These are phyloP conservation scores for Stenodema calcarata DNA, from an alignment of 2,888 invertebrate species.

Conservation along the genomic window DNA sequence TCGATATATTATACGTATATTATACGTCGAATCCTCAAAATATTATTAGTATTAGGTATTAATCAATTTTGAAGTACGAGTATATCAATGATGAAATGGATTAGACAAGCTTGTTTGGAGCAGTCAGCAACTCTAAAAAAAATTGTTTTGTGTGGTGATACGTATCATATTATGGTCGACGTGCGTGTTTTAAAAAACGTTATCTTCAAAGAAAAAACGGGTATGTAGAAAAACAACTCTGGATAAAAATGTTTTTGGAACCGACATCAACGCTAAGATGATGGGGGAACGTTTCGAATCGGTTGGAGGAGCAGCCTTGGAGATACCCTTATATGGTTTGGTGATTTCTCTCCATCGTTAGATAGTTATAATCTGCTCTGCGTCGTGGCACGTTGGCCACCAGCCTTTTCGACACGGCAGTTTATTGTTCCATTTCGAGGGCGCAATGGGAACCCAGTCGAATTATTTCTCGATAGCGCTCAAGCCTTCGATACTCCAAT, in stretches of 20 bases:
- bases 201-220: background rate
- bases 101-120: background rate
- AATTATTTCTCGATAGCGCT: background rate
- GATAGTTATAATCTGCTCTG: background rate
- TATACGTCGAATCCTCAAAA: too few species aligned
- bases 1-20: too few species aligned
- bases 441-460: background rate
- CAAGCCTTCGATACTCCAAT: background rate
- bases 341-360: slow-evolving; percentile 6
- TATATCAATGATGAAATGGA: too few species aligned
- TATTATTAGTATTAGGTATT: too few species aligned
- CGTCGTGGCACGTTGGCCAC: background rate
- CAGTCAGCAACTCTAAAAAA: background rate
- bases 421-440: slow-evolving; percentile 1
- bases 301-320: slow-evolving; percentile 13
- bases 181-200: background rate
- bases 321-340: slow-evolving; percentile 4
- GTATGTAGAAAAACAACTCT: background rate
- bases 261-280: background rate
- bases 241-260: background rate
- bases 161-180: background rate
- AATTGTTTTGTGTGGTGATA: background rate
- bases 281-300: slow-evolving; percentile 11
- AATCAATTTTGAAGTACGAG: too few species aligned
- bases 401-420: background rate